Evolutionary conservation across 2,797 vertebrate genomes (phyloP), one percentile per base, ranked within the genome.

Genomic region (Echeneis naucrates): DNA sequence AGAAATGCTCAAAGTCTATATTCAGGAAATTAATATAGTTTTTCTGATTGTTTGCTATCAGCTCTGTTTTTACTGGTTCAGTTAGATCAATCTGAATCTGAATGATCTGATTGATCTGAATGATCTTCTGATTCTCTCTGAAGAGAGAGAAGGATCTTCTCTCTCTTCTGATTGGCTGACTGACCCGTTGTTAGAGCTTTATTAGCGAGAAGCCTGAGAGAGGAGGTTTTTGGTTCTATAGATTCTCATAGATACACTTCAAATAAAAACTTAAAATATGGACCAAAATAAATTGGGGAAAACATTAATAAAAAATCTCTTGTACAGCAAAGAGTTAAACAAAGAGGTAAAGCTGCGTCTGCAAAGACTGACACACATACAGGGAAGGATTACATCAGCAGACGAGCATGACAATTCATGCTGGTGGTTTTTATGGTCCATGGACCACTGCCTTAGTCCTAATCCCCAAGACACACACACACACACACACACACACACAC

Each of bases 331-430:
- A 59, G 47, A 35, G 52, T 62, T 68, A 83, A 48, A 52, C 52
- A 50, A 48, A n/a, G 71, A 73, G 37, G 51, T 44, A 75, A 54
- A 54, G 19, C 50, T 63, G 35, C 14, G 73, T 58, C 71, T 84
- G 63, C 54, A 76, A 53, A 54, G 55, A 51, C 62, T 59, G 66
- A 61, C 51, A 56, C 70, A 61, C 59, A 75, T 58, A 80, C 60
- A 23, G 57, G 32, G 33, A 76, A 58, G 65, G 70, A 84, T 86
- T 73, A 86, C 89, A 72, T 90, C 87, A 89, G 73, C 65, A 72
- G 80, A 89, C 38, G 83, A 87, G 85, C 85, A 88, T 78, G 83
- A 86, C 60, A 85, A 87, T 81, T 83, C 84, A 85, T 71, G 63
- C 74, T 83, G 57, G 59, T 89, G 88, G 54, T 72, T 86, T 89